A percentile compares a stretch with the other conserved stretches of the same genome.
Evolutionary conservation across 2,113 vertebrate species (phyloP).

Genomic region (Trachemys scripta): DNA sequence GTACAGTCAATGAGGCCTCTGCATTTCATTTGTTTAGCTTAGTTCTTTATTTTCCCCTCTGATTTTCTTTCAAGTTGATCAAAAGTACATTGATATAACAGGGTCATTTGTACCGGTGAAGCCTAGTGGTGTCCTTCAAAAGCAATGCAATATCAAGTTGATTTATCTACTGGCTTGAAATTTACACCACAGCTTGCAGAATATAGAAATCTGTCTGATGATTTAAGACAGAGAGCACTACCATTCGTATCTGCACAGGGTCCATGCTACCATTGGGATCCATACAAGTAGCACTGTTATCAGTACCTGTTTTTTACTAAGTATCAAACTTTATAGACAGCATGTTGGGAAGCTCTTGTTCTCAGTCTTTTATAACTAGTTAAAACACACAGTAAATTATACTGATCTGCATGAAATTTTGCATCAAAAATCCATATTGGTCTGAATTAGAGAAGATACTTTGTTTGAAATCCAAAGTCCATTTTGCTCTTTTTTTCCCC

Average conservation of each 20-base stretch:
- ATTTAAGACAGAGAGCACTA: neutral
- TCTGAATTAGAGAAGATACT: neutral
- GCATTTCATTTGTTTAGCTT: neutral
- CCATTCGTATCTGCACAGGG: neutral
- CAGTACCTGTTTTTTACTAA: neutral
- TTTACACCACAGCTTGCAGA: neutral
- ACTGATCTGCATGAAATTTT: neutral
- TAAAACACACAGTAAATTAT: neutral
- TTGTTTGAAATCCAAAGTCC: neutral
- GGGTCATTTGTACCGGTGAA: rapidly evolving
- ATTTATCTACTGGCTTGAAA: constrained; percentile 65
- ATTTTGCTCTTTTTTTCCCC: neutral
- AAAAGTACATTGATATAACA: neutral
- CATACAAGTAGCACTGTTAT: neutral
- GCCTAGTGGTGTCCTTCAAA: constrained; percentile 30
- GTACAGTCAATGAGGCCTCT: neutral
- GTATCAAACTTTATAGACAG: neutral
- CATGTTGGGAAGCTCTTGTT: neutral
- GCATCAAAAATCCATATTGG: neutral
- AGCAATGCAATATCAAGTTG: constrained; percentile 62
- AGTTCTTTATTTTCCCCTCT: neutral
- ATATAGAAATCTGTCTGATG: neutral
- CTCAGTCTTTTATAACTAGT: neutral
- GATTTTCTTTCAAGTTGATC: neutral
- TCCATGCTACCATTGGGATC: neutral